A percentile compares a stretch with the other conserved stretches of the same genome.
phyloP scores from a whole-genome alignment of 2,113 vertebrate genomes.

The Pardalotus punctatus region DNA sequence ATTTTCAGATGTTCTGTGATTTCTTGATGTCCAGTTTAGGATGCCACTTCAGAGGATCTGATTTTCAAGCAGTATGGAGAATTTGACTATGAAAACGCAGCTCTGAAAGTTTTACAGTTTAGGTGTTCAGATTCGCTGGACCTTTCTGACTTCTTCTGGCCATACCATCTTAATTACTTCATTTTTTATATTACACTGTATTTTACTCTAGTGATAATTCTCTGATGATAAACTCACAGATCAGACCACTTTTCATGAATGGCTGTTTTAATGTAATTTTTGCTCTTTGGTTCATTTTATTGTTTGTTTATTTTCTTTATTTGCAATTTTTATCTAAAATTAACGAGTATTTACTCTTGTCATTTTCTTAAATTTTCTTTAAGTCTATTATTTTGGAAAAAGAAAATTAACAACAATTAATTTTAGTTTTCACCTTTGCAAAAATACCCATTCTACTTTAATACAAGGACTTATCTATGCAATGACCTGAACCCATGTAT shows the following conservation, averaged over 20 bases:
- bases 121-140: neutral
- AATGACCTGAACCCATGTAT: neutral
- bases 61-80: neutral
- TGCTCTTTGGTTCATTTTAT: neutral
- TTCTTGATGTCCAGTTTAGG: neutral
- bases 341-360: neutral
- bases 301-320: neutral
- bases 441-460: neutral
- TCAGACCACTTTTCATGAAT: neutral
- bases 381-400: neutral
- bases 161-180: neutral
- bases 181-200: neutral
- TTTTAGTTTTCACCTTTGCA: neutral
- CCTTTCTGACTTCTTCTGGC: neutral
- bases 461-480: neutral
- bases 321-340: neutral
- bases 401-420: neutral
- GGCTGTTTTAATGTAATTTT: neutral
- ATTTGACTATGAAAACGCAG: neutral
- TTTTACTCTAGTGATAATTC: neutral
- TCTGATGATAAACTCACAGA: neutral
- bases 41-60: neutral
- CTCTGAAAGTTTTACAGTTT: neutral
- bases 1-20: neutral
- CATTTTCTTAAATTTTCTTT: neutral